phyloP scores from a whole-genome alignment of 2,888 invertebrate genomes.

The Proisotoma minuta region DNA sequence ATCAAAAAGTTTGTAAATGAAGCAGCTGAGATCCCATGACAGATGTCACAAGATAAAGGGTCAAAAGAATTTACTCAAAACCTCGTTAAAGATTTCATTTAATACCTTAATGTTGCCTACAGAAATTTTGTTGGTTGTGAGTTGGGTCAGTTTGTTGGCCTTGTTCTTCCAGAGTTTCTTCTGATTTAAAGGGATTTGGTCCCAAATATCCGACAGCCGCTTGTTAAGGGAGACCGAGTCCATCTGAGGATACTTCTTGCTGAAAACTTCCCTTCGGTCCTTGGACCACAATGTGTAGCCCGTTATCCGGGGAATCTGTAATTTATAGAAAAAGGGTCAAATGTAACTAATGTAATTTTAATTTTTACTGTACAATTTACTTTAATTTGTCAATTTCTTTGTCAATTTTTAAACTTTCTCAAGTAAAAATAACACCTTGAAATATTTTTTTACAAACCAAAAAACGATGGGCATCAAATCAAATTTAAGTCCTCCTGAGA shows the following conservation, averaged over 20 bases:
- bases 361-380: not conserved
- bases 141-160: too few species aligned
- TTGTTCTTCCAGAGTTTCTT: constrained; percentile 52
- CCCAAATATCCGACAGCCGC: constrained; percentile 82
- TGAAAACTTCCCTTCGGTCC: constrained; percentile 67
- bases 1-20: too few species aligned
- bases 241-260: constrained; percentile 55
- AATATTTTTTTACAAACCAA: too few species aligned
- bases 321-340: not conserved
- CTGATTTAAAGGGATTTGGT: constrained; percentile 59
- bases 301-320: constrained; percentile 68
- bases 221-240: constrained; percentile 79
- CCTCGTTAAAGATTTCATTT: too few species aligned
- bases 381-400: not conserved
- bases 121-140: too few species aligned
- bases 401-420: too few species aligned
- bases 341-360: not conserved
- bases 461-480: too few species aligned
- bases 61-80: constrained; percentile 49
- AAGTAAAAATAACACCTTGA: too few species aligned
- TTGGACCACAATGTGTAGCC: constrained; percentile 91
- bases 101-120: too few species aligned
- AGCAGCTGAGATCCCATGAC: too few species aligned
- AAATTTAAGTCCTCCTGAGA: too few species aligned
- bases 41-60: too few species aligned